Evolutionary conservation across 2,888 invertebrate species (phyloP), one percentile per base, ranked within the genome.

Genomic region (Barypeithes pellucidus): DNA sequence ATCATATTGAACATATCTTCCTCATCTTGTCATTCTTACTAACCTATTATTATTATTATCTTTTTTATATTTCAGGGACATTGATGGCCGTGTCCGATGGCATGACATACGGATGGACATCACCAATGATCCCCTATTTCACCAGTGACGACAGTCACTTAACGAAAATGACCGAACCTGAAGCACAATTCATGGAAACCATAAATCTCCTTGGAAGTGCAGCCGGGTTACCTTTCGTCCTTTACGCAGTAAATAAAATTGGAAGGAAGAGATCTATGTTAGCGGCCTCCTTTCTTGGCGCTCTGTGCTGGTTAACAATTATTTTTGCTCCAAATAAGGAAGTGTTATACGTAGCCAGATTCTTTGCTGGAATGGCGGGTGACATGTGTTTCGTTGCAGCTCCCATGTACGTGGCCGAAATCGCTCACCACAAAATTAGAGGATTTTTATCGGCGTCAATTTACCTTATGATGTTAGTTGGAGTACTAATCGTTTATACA

Each of bases 391-490:
- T 84, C 67, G 84, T 84, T 2, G 81, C 84, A 2, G 81, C 82
- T 0, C 85, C 85, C 0, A 85, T 85, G 85, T 85, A 84, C 76
- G 81, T 85, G 9, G 83, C 83, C 1, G 85, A 85, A 77, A 83
- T 84, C 29, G 83, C 84, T 11, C 82, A 84, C 74, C 82, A 82
- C 39, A 80, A 80, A 47, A 84, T 85, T n/a, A 71, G 85, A 60
- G 85, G 85, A 41, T 81, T 84, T 47, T 62, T 85, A 16, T 81
- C 83, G 0, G 80, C 83, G 2, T 79, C 82, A 12, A 83, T 84
- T 52, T 84, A 83, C 69, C 77, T 85, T 16, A 83, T 84, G 81
- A 82, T 83, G 82, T 76, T 84, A 8, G 57, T 83, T 9, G 85
- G 85, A n/a, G 81, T 84, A 33, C 61, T 85, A 1, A 77, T 83